Base-by-base conservation (phyloP, 2,888 invertebrate genomes). In the Papilio protenor region DNA sequence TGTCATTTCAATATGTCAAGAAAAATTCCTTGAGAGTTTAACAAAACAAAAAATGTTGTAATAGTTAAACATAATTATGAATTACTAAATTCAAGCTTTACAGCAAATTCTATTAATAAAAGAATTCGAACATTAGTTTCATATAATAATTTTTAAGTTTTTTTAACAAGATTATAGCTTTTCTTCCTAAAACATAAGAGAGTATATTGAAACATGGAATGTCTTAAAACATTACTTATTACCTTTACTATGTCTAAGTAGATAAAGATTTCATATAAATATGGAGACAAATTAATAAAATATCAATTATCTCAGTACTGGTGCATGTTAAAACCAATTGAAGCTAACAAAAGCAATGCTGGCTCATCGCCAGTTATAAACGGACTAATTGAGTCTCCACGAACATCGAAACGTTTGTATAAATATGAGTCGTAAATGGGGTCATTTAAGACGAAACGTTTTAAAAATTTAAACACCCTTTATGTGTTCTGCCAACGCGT, bases 361-460 rank as follows among this genome's bases (percentile, higher is more conserved):
- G 93, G 92, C 89, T 78, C 73, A 79, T 6, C 79, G 89, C 93
- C 93, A 93, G 88, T 89, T 86, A 87, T 84, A 84, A 86, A 84
- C 84, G 77, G 82, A 85, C 84, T 83, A 84, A 85, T 86, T 82
- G 82, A 82, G 81, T 80, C 81, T 79, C 79, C 79, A 79, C 81
- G 82, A 81, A 79, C 77, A 77, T 77, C 49, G n/a, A 74, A 64
- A 72, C 69, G 69, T 73, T 76, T 74, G 75, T 78, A 78, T 78
- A 78, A 75, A 78, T 78, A 75, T 66, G 74, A 72, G 10, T 16
- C 10, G 47, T 69, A 69, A 77, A 75, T 55, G 71, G 71, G 78
- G 78, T 75, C 78, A 75, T 52, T 40, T 70, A 75, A 75, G 75
- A 75, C 78, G 49, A 71, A 75, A 49, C 45, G 52, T 69, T 64